Percentiles rank a stretch among this genome's conserved stretches.
phyloP scores from a whole-genome alignment of 1,140 invertebrate genomes.

The Mizuhopecten yessoensis region DNA sequence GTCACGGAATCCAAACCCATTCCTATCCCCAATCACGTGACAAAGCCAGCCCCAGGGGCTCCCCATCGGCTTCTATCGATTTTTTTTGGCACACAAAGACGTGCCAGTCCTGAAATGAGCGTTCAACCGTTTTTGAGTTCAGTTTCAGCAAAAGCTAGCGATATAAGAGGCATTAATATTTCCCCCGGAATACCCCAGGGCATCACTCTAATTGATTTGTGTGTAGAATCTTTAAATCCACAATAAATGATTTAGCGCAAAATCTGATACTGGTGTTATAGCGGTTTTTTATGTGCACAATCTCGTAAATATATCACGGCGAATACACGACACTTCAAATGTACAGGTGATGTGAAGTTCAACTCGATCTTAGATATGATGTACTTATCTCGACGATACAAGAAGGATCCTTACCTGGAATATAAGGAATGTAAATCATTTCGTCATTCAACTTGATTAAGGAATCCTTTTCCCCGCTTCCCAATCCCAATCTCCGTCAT shows the following conservation, averaged over 20 bases:
- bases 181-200: not conserved
- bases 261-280: not conserved
- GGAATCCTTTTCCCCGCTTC: too few relatives aligned
- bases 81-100: not conserved
- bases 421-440: too few relatives aligned
- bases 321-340: too few relatives aligned
- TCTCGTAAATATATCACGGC: not conserved
- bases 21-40: not conserved
- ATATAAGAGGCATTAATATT: slow-evolving; percentile 18
- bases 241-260: slow-evolving; percentile 20
- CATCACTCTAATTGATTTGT: not conserved
- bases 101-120: slow-evolving; percentile 21
- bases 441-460: too few relatives aligned
- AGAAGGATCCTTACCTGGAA: too few relatives aligned
- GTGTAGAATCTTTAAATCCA: slow-evolving; percentile 4
- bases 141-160: slow-evolving; percentile 15
- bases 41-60: not conserved
- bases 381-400: too few relatives aligned
- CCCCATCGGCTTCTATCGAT: not conserved
- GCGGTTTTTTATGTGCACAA: not conserved
- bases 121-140: not conserved
- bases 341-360: too few relatives aligned
- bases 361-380: too few relatives aligned
- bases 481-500: too few relatives aligned
- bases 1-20: not conserved